Evolutionary conservation across 2,888 invertebrate genomes (phyloP).

Genomic region (Cephus nigrinus): DNA sequence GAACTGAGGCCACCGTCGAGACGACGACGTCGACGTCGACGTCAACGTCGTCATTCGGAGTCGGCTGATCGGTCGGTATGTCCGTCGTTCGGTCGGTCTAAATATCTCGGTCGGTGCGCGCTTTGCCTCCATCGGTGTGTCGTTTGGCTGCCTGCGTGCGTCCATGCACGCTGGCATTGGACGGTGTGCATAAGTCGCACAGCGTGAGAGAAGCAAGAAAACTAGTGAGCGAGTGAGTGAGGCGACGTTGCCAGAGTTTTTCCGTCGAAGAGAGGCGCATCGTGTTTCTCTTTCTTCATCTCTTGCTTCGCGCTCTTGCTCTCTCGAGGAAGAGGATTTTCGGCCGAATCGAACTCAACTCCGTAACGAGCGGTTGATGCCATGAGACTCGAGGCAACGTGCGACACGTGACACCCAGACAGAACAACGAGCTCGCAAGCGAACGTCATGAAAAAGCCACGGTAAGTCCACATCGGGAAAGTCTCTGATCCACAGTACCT

Average conservation of each 20-base stretch:
- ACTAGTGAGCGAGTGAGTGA: conserved; percentile 39
- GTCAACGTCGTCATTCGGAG: no score
- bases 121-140: conserved; percentile 11
- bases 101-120: conserved; percentile 7
- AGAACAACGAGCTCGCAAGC: conserved; percentile 38
- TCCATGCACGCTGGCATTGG: conserved; percentile 4
- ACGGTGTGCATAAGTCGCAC: conserved; percentile 16
- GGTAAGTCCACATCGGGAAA: conserved; percentile 42
- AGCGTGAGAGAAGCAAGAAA: conserved; percentile 8
- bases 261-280: conserved; percentile 17
- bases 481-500: background rate
- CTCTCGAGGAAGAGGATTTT: conserved; percentile 10
- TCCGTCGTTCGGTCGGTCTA: background rate
- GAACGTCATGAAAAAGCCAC: conserved; percentile 57
- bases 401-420: conserved; percentile 54
- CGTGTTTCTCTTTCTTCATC: background rate
- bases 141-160: conserved; percentile 17
- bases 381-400: conserved; percentile 49
- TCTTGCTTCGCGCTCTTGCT: background rate
- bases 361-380: conserved; percentile 30
- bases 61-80: no score
- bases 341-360: conserved; percentile 4
- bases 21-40: no score
- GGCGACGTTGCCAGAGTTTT: conserved; percentile 57
- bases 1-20: no score